A percentile compares a stretch with the other conserved stretches of the same genome.
These are phyloP conservation scores for Plectrocnemia conspersa DNA, from an alignment of 1,140 invertebrate genomes.

Conservation along the genomic window DNA sequence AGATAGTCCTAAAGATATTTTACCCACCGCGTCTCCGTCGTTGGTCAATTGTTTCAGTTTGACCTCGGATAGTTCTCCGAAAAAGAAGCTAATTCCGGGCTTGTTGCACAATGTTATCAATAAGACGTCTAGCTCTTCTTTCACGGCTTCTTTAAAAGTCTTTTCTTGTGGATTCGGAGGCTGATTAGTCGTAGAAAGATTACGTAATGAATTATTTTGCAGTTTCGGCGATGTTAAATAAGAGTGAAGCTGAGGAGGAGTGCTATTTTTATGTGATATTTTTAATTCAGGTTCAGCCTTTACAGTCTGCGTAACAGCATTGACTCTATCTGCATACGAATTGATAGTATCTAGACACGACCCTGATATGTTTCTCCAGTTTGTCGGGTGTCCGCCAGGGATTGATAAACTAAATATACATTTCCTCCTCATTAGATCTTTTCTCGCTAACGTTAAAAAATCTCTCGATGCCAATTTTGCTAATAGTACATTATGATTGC, in stretches of 20 bases:
- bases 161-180: slow-evolving; percentile 35
- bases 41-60: slow-evolving; percentile 59
- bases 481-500: slow-evolving; percentile 57
- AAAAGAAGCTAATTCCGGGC: slow-evolving; percentile 64
- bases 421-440: slow-evolving; percentile 52
- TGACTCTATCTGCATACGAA: slow-evolving; percentile 58
- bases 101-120: slow-evolving; percentile 48
- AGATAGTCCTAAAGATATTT: slow-evolving; percentile 65
- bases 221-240: slow-evolving; percentile 36
- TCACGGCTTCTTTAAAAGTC: slow-evolving; percentile 41
- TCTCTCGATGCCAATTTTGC: slow-evolving; percentile 68
- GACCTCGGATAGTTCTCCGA: slow-evolving; percentile 63
- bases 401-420: slow-evolving; percentile 67
- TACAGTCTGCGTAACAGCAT: slow-evolving; percentile 49
- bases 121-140: slow-evolving; percentile 41
- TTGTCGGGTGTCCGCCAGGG: slow-evolving; percentile 73
- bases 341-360: slow-evolving; percentile 57
- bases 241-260: slow-evolving; percentile 31
- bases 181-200: slow-evolving; percentile 42
- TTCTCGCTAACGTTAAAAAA: slow-evolving; percentile 58
- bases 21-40: slow-evolving; percentile 64
- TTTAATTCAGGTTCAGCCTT: slow-evolving; percentile 38
- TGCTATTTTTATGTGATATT: slow-evolving; percentile 34
- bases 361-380: slow-evolving; percentile 67
- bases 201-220: slow-evolving; percentile 43